Percentiles rank a stretch among this genome's conserved stretches.
These are phyloP conservation scores for Carduelis carduelis DNA, from an alignment of 2,797 vertebrate genomes.

Conservation along the genomic window DNA sequence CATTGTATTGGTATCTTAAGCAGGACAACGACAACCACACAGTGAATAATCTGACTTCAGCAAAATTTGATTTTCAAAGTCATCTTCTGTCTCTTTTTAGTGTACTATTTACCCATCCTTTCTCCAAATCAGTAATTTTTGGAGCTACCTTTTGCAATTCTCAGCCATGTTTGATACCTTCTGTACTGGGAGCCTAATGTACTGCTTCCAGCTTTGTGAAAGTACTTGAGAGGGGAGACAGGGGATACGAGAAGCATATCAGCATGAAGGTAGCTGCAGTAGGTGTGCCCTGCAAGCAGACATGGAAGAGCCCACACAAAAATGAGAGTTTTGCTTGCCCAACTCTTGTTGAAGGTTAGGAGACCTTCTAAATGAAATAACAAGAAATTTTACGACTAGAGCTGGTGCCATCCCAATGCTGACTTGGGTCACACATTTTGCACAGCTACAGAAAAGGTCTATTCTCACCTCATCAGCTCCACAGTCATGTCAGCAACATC, in stretches of 20 bases:
- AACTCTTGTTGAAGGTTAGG: not conserved
- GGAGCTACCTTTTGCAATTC: not conserved
- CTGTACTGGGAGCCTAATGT: rapidly evolving
- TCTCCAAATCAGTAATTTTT: not conserved
- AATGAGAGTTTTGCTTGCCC: not conserved
- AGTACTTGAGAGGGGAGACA: not conserved
- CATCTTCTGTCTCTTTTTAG: not conserved
- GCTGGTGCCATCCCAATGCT: not conserved
- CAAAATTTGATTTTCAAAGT: not conserved
- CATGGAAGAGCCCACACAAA: not conserved
- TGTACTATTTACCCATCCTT: not conserved
- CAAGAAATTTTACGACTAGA: not conserved
- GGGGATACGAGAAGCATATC: rapidly evolving
- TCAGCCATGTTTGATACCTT: not conserved
- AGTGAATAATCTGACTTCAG: not conserved
- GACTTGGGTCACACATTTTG: rapidly evolving
- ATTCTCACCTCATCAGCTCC: not conserved
- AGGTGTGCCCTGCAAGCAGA: not conserved
- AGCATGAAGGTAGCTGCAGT: not conserved
- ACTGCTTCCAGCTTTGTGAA: not conserved
- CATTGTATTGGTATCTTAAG: not conserved
- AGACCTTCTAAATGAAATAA: not conserved
- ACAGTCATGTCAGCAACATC: not conserved
- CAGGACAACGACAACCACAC: not conserved
- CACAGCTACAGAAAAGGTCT: not conserved